These are phyloP conservation scores for Chlorops oryzae DNA, from an alignment of 1,140 invertebrate species.

Conservation along the genomic window DNA sequence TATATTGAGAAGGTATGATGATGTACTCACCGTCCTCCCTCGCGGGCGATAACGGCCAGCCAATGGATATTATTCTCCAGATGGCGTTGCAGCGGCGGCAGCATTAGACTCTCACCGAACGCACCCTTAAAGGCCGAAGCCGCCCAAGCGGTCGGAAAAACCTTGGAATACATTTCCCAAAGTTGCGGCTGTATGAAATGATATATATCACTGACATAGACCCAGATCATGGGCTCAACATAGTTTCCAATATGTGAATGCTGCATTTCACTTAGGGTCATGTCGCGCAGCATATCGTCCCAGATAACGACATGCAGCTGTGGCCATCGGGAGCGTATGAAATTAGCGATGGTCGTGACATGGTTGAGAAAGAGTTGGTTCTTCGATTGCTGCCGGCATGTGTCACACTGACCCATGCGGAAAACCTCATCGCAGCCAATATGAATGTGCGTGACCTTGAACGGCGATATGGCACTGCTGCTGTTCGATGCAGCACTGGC, in stretches of 20 bases:
- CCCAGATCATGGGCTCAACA: constrained; percentile 85
- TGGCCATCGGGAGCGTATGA: constrained; percentile 59
- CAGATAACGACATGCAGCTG: constrained; percentile 76
- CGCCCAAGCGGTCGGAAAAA: constrained; percentile 83
- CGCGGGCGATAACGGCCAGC: constrained; percentile 59
- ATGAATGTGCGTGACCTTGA: constrained; percentile 64
- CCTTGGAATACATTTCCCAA: constrained; percentile 73
- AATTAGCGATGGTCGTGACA: constrained; percentile 57
- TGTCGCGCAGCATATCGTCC: constrained; percentile 88
- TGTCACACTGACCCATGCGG: constrained; percentile 72
- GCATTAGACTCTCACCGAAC: constrained; percentile 69
- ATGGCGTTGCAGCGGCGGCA: constrained; percentile 62
- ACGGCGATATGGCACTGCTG: constrained; percentile 42
- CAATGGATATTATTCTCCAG: constrained; percentile 67
- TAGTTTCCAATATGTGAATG: constrained; percentile 65
- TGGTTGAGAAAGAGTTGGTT: constrained; percentile 67
- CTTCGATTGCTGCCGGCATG: constrained; percentile 57
- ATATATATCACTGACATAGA: constrained; percentile 60
- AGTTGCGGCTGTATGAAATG: constrained; percentile 51
- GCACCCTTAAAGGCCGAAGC: constrained; percentile 59
- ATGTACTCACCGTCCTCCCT: constrained; percentile 36
- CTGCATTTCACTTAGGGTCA: constrained; percentile 60
- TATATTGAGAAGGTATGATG: neutral
- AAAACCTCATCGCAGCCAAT: constrained; percentile 79
- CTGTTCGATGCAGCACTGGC: constrained; percentile 18